Conservation (phyloP, 2,888 invertebrate species). For the Ichneumoninae sp. region DNA sequence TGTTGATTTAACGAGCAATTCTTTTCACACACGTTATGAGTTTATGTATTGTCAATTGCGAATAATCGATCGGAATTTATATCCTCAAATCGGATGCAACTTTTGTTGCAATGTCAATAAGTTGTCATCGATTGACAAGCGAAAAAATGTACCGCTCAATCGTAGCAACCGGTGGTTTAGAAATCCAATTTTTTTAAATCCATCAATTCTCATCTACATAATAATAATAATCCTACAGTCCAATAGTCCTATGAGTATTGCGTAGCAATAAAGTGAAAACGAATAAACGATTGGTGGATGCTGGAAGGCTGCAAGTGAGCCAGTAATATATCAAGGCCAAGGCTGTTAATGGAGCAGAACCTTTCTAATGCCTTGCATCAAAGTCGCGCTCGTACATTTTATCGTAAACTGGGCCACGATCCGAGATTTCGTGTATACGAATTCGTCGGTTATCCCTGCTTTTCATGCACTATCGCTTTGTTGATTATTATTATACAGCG, state of each 20-base stretch:
- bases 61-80: neutral
- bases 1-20: slow-evolving; percentile 58
- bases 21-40: neutral
- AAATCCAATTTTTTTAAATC: neutral
- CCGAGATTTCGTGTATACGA: slow-evolving; percentile 30
- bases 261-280: neutral
- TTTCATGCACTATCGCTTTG: neutral
- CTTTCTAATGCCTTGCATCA: slow-evolving; percentile 58
- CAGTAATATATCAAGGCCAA: slow-evolving; percentile 61
- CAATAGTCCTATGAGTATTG: neutral
- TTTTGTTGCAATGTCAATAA: slow-evolving; percentile 3
- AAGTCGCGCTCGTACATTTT: neutral
- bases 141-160: neutral
- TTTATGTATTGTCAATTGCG: neutral
- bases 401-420: slow-evolving; percentile 32
- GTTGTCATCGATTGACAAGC: slow-evolving; percentile 17
- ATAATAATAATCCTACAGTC: slow-evolving; percentile 4
- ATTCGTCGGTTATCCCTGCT: neutral
- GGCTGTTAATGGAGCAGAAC: slow-evolving; percentile 58
- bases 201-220: neutral
- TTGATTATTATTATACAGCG: neutral
- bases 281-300: neutral
- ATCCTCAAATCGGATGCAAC: neutral
- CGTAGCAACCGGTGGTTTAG: slow-evolving; percentile 20
- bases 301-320: slow-evolving; percentile 39